Evolutionary conservation across 2,888 invertebrate species (phyloP), one percentile per base, ranked within the genome.

Genomic region (Pycnomerus fuliginosus): DNA sequence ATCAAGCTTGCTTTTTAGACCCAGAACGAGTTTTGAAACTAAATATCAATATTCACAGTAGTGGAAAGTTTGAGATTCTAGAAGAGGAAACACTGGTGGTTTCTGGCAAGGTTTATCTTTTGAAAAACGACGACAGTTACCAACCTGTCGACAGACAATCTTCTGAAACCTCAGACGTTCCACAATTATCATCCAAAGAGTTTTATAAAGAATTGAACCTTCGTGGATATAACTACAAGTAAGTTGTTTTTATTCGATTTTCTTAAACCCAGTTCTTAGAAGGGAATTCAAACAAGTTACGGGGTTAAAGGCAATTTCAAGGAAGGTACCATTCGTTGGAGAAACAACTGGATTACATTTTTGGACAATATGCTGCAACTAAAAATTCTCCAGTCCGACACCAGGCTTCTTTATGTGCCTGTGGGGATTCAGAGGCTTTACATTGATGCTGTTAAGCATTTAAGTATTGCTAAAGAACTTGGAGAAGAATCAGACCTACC

Each of bases 291-390:
- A 56, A 28, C 52, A 48, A 1, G 32, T 68, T 3, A 44, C 52
- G 40, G 52, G 14, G 61, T 59, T 30, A 51, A 61, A 30, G 35
- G 45, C 4, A 36, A 37, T 3, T 58, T 48, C 3, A 35, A 52
- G 2, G 16, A 25, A 5, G 64, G 52, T 14, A 45, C 44, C 5
- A 53, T 65, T 11, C 44, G 48, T 40, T 65, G 65, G 65, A 30
- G 48, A 1, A 45, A 55, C 12, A 90, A 91, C 71, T 93, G 91
- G 90, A 84, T 90, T 5, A 80, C 90, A 0, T 92, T 90, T 71
- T 80, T 93, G 77, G 93, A 93, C 71, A 87, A 87, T 35, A 84
- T 93, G 83, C 75, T 94, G 7, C 93, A 93, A 70, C 78, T 88
- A 56, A 56, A 58, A 5, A 83, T 91, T 40, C 64, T 90, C 10